Evolutionary conservation across 2,888 invertebrate genomes (phyloP), one percentile per base, ranked within the genome.

Genomic region (Elmis aenea): DNA sequence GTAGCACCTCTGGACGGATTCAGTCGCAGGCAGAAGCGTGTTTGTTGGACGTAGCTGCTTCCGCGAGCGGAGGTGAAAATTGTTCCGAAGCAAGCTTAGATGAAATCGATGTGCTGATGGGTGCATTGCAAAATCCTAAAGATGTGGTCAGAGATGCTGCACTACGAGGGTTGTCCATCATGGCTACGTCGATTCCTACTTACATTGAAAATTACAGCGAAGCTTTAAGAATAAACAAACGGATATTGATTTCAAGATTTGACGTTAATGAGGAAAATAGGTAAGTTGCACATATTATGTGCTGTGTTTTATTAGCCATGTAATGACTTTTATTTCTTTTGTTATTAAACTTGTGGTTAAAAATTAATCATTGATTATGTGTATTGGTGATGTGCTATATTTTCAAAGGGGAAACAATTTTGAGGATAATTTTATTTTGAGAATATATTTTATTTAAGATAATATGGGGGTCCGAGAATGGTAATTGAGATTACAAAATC

Each of bases 201-300:
- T 69, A 76, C 38, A 72, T 77, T 11, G 73, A 74, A 24, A 73
- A 79, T 57, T 69, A 70, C 46, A 77, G 72, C 25, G 74, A 75
- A 55, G 75, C 73, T 3, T 67, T 83, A 32, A 66, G 72, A 23
- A 70, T 90, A 25, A 77, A 77, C 18, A 80, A 83, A 50, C 73
- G 91, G 32, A 73, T 94, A 25, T 90, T 89, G 81, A 76, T 94
- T 32, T 85, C 90, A 1, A 83, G 78, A 45, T 88, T 83, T 64
- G 95, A 95, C 68, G 71, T 79, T 1, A 76, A 76, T 4, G 81
- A 81, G 22, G 84, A 87, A 39, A 90, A 90, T 57, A 74, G 72
- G 74, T 76, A 51, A 54, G 61, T 63, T n/a, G n/a, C n/a, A n/a
- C n/a, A n/a, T n/a, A n/a, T n/a, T n/a, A n/a, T n/a, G n/a, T n/a